phyloP scores from a whole-genome alignment of 2,888 invertebrate species.

The Tipula lateralis region DNA sequence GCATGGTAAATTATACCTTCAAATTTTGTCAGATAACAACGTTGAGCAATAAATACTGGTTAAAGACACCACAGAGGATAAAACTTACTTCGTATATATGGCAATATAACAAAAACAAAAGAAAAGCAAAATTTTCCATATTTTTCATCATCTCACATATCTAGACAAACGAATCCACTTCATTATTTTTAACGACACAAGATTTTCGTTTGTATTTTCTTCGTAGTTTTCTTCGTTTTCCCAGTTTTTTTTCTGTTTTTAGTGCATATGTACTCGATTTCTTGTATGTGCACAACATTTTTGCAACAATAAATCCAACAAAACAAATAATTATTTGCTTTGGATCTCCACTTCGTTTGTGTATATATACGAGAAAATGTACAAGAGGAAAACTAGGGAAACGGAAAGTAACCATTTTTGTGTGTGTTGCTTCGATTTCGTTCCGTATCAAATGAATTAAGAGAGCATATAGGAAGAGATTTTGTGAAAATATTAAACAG shows the following conservation, averaged over 20 bases:
- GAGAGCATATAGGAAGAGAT: not conserved
- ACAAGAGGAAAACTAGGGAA: constrained; percentile 3
- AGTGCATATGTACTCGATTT: not conserved
- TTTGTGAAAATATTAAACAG: constrained; percentile 1
- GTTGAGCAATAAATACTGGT: not conserved
- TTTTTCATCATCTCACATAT: not conserved
- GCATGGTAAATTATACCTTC: too few relatives aligned
- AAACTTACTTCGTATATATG: too few relatives aligned
- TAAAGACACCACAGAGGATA: not conserved
- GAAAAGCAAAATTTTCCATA: not conserved
- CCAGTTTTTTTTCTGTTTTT: not conserved
- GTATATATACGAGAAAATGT: not conserved
- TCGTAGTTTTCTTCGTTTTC: not conserved
- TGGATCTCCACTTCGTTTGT: too few relatives aligned
- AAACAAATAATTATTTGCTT: constrained; percentile 26
- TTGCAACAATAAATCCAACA: constrained; percentile 25
- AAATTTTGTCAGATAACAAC: not conserved
- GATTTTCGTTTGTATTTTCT: constrained; percentile 12
- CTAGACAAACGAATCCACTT: constrained; percentile 25
- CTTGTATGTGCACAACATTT: constrained; percentile 25
- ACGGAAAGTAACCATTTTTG: not conserved
- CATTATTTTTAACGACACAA: constrained; percentile 29
- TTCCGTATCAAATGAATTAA: too few relatives aligned
- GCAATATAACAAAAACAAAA: not conserved
- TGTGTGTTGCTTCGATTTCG: not conserved